These are phyloP conservation scores for Macaca fascicularis DNA, from an alignment of 2,113 vertebrate species.

Conservation along the genomic window T2T-MFA8v1.1 NC_088381.1:147897001-147897500, in stretches of 20 bases:
- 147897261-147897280: background rate
- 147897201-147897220: background rate
- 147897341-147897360: background rate
- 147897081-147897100: background rate
- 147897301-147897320: background rate
- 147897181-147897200: background rate
- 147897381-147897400: background rate
- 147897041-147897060: background rate
- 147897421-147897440: background rate
- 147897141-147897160: background rate
- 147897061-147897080: background rate
- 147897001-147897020: background rate
- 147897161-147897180: background rate
- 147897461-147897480: background rate
- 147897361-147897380: background rate
- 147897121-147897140: background rate
- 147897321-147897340: background rate
- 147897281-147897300: background rate
- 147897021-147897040: background rate
- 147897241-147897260: background rate
- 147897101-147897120: background rate
- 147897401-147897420: background rate
- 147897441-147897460: background rate
- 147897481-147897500: background rate
- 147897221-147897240: background rate